A percentile compares a stretch with the other conserved stretches of the same genome.
These are phyloP conservation scores for Muscina levida DNA, from an alignment of 2,888 invertebrate genomes.

Conservation along the genomic window DNA sequence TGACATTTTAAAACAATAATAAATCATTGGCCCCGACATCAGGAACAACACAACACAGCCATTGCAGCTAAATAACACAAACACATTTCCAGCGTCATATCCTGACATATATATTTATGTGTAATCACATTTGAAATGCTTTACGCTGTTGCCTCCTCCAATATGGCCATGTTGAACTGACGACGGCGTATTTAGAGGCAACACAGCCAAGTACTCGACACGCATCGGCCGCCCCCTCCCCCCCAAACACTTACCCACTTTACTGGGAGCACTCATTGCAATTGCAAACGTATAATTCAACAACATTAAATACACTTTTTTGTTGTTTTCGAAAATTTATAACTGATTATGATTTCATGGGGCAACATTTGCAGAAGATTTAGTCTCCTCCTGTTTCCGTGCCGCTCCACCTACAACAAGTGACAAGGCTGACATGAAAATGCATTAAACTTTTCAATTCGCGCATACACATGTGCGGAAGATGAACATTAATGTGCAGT, in stretches of 20 bases:
- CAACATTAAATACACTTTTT: constrained; percentile 17
- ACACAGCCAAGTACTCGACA: constrained; percentile 21
- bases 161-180: not conserved
- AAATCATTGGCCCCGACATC: constrained; percentile 40
- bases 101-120: constrained; percentile 28
- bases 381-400: not conserved
- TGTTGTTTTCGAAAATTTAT: constrained; percentile 47
- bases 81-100: constrained; percentile 47
- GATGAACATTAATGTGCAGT: constrained; percentile 26
- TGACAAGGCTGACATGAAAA: constrained; percentile 53
- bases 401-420: constrained; percentile 2
- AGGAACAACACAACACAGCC: constrained; percentile 9
- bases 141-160: constrained; percentile 38
- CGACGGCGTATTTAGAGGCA: constrained; percentile 35
- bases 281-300: not conserved
- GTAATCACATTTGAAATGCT: not conserved
- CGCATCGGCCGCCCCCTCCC: not conserved
- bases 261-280: not conserved
- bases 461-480: constrained; percentile 34
- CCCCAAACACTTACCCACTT: too few relatives aligned
- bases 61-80: constrained; percentile 6
- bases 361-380: constrained; percentile 25
- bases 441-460: constrained; percentile 44
- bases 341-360: constrained; percentile 59
- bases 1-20: constrained; percentile 43